A percentile compares a stretch with the other conserved stretches of the same genome.
Conservation (phyloP, 2,113 vertebrate genomes). For the Pterocles orientalis region DNA sequence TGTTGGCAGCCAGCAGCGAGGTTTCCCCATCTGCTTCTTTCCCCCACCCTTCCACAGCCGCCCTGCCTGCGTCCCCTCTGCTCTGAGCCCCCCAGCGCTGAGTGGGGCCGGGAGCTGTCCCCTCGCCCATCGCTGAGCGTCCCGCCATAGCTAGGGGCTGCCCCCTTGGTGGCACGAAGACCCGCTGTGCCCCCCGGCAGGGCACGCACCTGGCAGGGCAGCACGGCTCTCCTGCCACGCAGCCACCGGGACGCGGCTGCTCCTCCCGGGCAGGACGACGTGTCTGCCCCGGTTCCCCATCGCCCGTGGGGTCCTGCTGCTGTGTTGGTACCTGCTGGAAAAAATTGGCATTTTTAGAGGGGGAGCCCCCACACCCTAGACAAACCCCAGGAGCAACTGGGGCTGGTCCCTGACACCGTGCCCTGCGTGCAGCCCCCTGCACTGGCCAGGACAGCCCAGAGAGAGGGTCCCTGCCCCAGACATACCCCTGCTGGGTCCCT, state of each 20-base stretch:
- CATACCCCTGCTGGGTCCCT: fast-evolving
- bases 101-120: not conserved
- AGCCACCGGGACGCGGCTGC: not conserved
- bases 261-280: not conserved
- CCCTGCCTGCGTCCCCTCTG: fast-evolving
- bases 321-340: fast-evolving
- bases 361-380: not conserved
- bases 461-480: not conserved
- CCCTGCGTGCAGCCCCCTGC: not conserved
- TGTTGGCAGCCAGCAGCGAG: slow-evolving; percentile 10
- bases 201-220: not conserved
- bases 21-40: not conserved
- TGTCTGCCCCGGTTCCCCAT: fast-evolving
- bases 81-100: not conserved
- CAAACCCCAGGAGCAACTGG: not conserved
- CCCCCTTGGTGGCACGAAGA: fast-evolving
- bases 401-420: fast-evolving
- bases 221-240: not conserved
- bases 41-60: fast-evolving
- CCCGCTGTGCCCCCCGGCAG: not conserved
- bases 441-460: not conserved
- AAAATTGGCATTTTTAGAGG: not conserved
- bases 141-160: no score
- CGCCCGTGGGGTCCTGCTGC: fast-evolving
- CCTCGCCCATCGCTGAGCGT: not conserved